A percentile compares a stretch with the other conserved stretches of the same genome.
Evolutionary conservation across 2,888 invertebrate genomes (phyloP).

Genomic region (Temnothorax unifasciatus): DNA sequence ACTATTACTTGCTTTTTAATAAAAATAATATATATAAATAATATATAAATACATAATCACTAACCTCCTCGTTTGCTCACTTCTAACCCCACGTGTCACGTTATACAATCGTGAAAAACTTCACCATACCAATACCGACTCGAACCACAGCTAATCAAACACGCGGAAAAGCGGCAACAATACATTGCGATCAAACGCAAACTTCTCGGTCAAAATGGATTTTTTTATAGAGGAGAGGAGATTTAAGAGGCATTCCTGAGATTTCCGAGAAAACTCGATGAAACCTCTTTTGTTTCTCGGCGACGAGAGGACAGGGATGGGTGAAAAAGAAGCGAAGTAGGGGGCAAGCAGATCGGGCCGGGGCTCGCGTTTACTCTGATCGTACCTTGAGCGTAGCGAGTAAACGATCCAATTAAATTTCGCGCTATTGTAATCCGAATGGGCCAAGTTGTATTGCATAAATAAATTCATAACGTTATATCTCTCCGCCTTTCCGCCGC

Average conservation of each 20-base stretch:
- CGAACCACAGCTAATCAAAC: too few species aligned
- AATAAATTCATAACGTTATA: conserved; percentile 79
- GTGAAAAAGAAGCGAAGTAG: conserved; percentile 51
- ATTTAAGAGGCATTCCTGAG: conserved; percentile 62
- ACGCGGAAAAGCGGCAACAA: too few species aligned
- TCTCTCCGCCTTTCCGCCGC: conserved; percentile 68
- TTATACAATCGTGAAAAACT: too few species aligned
- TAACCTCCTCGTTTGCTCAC: too few species aligned
- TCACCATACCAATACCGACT: too few species aligned
- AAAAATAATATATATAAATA: too few species aligned
- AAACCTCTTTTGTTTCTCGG: conserved; percentile 71
- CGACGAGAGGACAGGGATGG: conserved; percentile 53
- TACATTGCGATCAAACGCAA: too few species aligned
- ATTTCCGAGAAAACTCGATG: conserved; percentile 65
- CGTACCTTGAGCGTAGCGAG: conserved; percentile 60
- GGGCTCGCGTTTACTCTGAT: conserved; percentile 67
- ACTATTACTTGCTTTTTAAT: too few species aligned
- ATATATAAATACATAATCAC: too few species aligned
- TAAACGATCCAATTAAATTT: conserved; percentile 79
- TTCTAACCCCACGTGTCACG: too few species aligned
- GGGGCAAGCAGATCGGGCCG: conserved; percentile 46
- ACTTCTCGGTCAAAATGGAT: too few species aligned
- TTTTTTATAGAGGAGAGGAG: too few species aligned
- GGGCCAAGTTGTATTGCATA: conserved; percentile 78
- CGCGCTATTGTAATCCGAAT: conserved; percentile 78